Evolutionary conservation across 2,113 vertebrate species (phyloP).

Genomic region (Nicator chloris): DNA sequence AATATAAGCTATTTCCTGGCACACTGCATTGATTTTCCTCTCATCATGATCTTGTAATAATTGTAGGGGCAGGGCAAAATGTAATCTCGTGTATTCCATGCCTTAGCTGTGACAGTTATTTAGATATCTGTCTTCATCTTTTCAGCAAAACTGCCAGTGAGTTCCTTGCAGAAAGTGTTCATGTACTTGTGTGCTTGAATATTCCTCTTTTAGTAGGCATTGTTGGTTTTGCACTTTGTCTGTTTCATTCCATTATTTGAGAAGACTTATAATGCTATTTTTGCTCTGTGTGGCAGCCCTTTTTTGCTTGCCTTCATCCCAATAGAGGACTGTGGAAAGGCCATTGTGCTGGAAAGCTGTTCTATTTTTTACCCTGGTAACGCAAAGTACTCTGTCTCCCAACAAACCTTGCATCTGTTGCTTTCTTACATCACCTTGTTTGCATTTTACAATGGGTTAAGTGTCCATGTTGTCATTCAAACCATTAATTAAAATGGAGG

Average conservation of each 20-base stretch:
- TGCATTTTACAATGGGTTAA: neutral
- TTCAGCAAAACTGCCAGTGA: neutral
- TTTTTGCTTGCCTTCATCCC: neutral
- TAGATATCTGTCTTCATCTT: neutral
- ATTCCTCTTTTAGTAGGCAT: neutral
- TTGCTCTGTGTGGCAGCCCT: neutral
- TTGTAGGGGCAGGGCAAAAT: neutral
- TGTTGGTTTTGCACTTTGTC: neutral
- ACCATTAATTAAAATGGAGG: neutral
- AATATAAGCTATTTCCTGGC: neutral
- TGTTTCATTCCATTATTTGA: neutral
- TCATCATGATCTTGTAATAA: neutral
- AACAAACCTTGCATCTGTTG: neutral
- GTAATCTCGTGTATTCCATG: neutral
- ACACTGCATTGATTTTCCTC: neutral
- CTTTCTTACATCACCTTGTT: neutral
- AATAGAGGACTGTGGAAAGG: neutral
- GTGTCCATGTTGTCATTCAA: neutral
- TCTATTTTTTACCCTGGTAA: neutral
- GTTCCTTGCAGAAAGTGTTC: neutral
- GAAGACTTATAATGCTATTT: neutral
- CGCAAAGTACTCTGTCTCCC: neutral
- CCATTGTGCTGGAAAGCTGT: neutral
- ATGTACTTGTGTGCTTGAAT: neutral
- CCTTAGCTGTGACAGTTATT: neutral